Base-by-base conservation (phyloP, 2,113 vertebrate species). In the Cinclus cinclus region DNA sequence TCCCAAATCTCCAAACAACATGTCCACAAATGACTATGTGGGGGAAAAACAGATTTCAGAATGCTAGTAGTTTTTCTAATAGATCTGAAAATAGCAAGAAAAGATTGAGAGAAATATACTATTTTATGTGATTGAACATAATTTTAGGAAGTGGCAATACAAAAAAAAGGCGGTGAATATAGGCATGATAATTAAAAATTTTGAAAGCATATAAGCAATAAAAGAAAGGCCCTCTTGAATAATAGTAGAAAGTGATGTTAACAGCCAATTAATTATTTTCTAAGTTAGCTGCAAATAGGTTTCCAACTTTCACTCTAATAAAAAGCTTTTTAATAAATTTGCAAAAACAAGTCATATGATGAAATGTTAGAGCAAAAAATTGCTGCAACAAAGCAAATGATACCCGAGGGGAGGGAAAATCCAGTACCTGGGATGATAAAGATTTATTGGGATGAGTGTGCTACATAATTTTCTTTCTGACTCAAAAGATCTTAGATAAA, bases 391-490 rank as follows among this genome's bases (percentile, higher is more conserved):
- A 87, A 82, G 22, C 19, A 75, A 37, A 14, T 85, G 35, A 78
- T 64, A 60, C 41, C 8, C 44, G 67, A 70, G 47, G 41, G 77
- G 62, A 77, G 19, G 73, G 91, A 81, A 49, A 91, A 94, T 81
- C 20, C 11, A 52, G 62, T 67, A 84, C 60, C 56, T 64, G 39
- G 31, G 18, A 68, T 78, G 25, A 82, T 87, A 87, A 87, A 92
- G 60, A 87, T 91, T 95, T 96, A 84, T 75, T 87, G 30, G 64
- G 31, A 83, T 78, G 11, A 56, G 6, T 2, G 19, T 86, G 52
- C 27, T 63, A 59, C 33, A 44, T 92, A 83, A 86, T 94, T 89
- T 92, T 81, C 44, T 67, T 93, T 90, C 35, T 81, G 59, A 84
- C 89, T 94, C 56, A 21, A 50, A 81, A 52, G 52, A 74, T 81